A percentile compares a stretch with the other conserved stretches of the same genome.
These are phyloP conservation scores for Sebastes fasciatus DNA, from an alignment of 2,113 vertebrate genomes.

Conservation along the genomic window DNA sequence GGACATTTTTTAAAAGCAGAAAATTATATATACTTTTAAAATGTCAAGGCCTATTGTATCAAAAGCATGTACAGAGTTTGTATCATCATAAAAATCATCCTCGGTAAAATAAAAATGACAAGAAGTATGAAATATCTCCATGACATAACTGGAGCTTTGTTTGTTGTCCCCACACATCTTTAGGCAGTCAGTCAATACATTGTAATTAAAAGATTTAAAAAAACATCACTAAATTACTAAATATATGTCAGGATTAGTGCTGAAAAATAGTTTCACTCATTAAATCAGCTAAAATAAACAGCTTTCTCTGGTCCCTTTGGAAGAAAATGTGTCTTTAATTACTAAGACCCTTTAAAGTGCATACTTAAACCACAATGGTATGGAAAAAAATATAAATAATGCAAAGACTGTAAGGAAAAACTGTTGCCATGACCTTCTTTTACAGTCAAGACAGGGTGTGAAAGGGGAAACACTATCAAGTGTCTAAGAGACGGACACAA, in stretches of 20 bases:
- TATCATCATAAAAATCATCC: background rate
- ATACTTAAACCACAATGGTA: background rate
- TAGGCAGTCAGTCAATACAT: background rate
- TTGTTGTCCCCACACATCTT: background rate
- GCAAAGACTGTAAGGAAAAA: constrained; percentile 7
- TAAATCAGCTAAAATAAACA: background rate
- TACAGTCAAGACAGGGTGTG: background rate
- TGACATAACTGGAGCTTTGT: background rate
- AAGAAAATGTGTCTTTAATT: background rate
- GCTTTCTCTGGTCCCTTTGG: no score
- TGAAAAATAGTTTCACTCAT: background rate
- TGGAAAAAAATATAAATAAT: constrained; percentile 2
- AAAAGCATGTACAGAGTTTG: background rate
- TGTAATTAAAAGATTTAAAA: background rate
- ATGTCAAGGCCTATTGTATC: constrained; percentile 1
- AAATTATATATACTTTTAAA: no score
- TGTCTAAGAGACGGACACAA: background rate
- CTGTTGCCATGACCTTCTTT: constrained; percentile 8
- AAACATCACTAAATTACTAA: background rate
- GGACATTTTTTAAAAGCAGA: background rate
- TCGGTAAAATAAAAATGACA: background rate
- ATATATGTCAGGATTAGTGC: background rate
- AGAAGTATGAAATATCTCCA: background rate
- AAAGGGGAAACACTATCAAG: background rate
- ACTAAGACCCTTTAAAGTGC: background rate